phyloP scores from a whole-genome alignment of 2,888 invertebrate genomes.

The Drosophila melanocephala region DNA sequence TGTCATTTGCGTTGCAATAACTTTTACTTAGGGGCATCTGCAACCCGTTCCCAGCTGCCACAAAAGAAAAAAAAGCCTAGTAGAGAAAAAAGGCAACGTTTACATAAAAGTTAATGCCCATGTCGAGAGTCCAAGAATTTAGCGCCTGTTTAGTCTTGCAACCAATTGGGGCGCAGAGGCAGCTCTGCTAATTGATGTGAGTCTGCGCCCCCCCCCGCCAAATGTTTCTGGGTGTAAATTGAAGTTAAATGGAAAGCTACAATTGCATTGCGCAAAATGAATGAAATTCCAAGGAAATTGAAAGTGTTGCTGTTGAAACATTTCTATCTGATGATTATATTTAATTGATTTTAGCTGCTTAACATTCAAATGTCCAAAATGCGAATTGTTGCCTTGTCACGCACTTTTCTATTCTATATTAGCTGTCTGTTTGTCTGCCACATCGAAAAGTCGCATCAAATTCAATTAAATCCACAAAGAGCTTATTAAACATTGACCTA shows the following conservation, averaged over 20 bases:
- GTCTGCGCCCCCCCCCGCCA: slow-evolving; percentile 35
- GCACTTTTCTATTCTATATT: slow-evolving; percentile 11
- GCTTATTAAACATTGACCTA: slow-evolving; percentile 70
- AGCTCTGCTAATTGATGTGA: slow-evolving; percentile 67
- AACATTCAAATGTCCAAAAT: slow-evolving; percentile 1
- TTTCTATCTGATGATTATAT: slow-evolving; percentile 12
- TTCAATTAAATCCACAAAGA: slow-evolving; percentile 66
- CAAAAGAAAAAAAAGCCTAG: slow-evolving; percentile 1
- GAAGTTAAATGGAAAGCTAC: slow-evolving; percentile 72
- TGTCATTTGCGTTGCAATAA: slow-evolving; percentile 78
- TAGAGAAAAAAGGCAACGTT: slow-evolving; percentile 43
- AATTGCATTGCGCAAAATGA: slow-evolving; percentile 65
- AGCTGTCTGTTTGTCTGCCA: slow-evolving; percentile 5
- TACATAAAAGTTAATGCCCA: slow-evolving; percentile 68
- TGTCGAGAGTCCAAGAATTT: slow-evolving; percentile 38
- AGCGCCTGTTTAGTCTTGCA: slow-evolving; percentile 60
- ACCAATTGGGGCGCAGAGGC: not conserved
- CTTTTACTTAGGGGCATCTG: slow-evolving; percentile 70
- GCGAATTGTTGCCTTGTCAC: slow-evolving; percentile 14
- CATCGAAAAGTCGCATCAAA: slow-evolving; percentile 50
- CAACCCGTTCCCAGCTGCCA: slow-evolving; percentile 46
- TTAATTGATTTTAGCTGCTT: slow-evolving; percentile 11
- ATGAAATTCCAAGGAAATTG: slow-evolving; percentile 23
- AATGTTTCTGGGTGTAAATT: slow-evolving; percentile 62
- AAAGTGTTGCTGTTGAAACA: slow-evolving; percentile 43